Conservation (phyloP, 2,797 vertebrate species). For the Platyrinchus mystaceus region DNA sequence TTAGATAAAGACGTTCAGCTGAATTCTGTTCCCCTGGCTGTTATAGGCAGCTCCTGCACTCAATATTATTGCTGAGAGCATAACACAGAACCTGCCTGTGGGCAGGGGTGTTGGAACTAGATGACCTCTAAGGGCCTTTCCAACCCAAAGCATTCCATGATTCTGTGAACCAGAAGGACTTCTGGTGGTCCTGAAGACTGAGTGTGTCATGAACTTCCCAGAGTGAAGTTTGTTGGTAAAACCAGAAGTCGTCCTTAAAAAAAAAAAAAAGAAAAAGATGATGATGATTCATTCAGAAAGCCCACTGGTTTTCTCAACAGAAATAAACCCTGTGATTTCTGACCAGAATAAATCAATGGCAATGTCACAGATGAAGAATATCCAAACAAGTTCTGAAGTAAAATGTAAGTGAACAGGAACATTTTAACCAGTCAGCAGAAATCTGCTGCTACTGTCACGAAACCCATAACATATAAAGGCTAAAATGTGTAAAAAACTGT, state of each 20-base stretch:
- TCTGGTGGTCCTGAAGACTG: neutral
- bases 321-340: neutral
- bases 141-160: neutral
- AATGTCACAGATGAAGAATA: neutral
- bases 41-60: neutral
- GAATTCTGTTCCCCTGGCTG: neutral
- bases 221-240: neutral
- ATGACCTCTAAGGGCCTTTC: neutral
- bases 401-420: neutral
- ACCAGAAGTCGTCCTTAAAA: neutral
- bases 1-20: neutral
- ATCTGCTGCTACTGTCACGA: neutral
- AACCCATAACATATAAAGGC: neutral
- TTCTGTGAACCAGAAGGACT: neutral
- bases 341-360: neutral
- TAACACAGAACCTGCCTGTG: neutral
- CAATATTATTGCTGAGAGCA: neutral
- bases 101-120: neutral
- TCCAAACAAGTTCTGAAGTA: neutral
- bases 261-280: neutral
- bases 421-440: neutral
- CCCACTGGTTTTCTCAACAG: neutral
- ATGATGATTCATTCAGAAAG: neutral
- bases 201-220: neutral
- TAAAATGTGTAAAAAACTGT: neutral